Evolutionary conservation across 2,113 vertebrate genomes (phyloP), one percentile per base, ranked within the genome.

Genomic region (Butastur rufipennis): DNA sequence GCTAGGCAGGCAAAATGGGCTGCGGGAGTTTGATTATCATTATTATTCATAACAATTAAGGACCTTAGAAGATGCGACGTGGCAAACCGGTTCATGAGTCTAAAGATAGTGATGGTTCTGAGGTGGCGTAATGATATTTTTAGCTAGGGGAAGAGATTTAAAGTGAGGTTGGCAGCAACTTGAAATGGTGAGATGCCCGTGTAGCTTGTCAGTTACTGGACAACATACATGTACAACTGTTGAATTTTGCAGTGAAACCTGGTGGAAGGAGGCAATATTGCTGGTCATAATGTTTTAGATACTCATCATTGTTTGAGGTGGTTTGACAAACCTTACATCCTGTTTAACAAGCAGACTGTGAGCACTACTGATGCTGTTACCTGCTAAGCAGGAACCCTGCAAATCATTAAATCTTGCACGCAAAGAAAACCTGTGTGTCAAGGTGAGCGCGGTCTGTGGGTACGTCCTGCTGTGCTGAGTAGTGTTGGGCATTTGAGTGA

Each of bases 101-200:
- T 50, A 25, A 29, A n/a, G 34, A 3, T 0, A 42, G 45, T 3
- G 45, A 23, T 31, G 67, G 66, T 32, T 59, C 75, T 62, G 61
- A 62, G 75, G 75, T 23, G 56, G 14, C 21, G 13, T 10, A 19
- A 6, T 4, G 42, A 11, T 21, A 4, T 23, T 74, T 71, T 14
- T 47, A 45, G 29, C 29, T 18, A 15, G 17, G 34, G 31, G 45
- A 58, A 18, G 40, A 74, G 91, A 71, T 50, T 12, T 68, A 16
- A 36, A 42, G 71, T 0, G 2, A 34, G 34, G 34, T 3, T 70
- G 81, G 70, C 42, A 29, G 20, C 52, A 62, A 13, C 20, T 15
- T 32, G 43, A 36, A 3, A 1, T 4, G 45, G 52, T 23, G 66
- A 75, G 86, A 17, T 45, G 22, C 27, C 23, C 0, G 0, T 6